Evolutionary conservation across 1,140 invertebrate species (phyloP), one percentile per base, ranked within the genome.

Genomic region (Heliconius hewitsoni): DNA sequence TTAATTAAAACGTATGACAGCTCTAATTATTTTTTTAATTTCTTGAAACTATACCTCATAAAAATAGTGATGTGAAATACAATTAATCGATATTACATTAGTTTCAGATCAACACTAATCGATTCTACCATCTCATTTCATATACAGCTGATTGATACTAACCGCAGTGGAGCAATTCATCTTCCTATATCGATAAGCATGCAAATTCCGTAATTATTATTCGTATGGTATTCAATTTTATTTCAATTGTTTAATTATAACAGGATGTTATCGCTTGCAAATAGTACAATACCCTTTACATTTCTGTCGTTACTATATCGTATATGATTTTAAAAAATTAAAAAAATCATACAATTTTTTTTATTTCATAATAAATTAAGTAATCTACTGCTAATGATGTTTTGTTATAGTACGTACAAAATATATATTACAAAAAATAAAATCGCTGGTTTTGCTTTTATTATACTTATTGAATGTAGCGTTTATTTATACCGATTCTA

Each of bases 101-200:
- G 34, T 39, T 46, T 37, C 60, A 79, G 57, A 74, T 71, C 30
- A 74, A 42, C 19, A 46, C 57, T 73, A 79, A 79, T 79, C 78
- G 37, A 79, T 79, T 74, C 42, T 37, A 71, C 73, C 55, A 74
- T 74, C 60, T 71, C 73, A 74, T 79, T 75, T 74, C 52, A 71
- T 50, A 66, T 74, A 79, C 55, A 37, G 50, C 71, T 76, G 79
- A 80, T 76, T 80, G 74, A 76, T 80, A 80, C 79, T 79, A 74
- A 74, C 71, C 73, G 16, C 73, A 71, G 55, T 71, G 74, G 66
- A 75, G 71, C 80, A 73, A 81, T 83, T 81, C 80, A 83, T 83
- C 82, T 83, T 80, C 74, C 75, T 77, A 73, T 8, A 72, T 81
- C 80, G 78, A 83, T 83, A 83, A 80, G 81, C 81, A 83, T 81